phyloP scores from a whole-genome alignment of 2,888 invertebrate genomes.

The Lordiphosa fenestrarum region DNA sequence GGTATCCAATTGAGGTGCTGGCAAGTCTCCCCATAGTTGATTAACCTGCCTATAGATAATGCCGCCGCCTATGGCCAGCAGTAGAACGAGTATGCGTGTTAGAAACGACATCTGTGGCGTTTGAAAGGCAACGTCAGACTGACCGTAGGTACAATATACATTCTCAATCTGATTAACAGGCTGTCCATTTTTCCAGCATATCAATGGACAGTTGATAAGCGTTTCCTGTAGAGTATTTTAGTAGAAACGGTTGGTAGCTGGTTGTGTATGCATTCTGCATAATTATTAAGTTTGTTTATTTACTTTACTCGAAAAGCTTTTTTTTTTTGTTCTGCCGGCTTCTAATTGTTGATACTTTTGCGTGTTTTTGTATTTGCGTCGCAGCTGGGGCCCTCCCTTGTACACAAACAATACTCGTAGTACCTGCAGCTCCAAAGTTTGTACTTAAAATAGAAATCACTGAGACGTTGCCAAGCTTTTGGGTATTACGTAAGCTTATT shows the following conservation, averaged over 20 bases:
- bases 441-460: too few relatives aligned
- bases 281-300: constrained; percentile 15
- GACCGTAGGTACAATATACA: constrained; percentile 4
- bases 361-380: constrained; percentile 2
- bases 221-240: constrained; percentile 6
- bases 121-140: constrained; percentile 18
- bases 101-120: constrained; percentile 51
- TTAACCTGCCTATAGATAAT: constrained; percentile 59
- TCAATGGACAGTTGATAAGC: constrained; percentile 18
- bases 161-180: too few relatives aligned
- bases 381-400: constrained; percentile 1
- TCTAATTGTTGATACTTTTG: constrained; percentile 5
- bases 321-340: constrained; percentile 8
- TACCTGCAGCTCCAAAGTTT: too few relatives aligned
- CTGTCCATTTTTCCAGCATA: constrained; percentile 5
- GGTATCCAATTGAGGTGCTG: constrained; percentile 56
- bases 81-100: constrained; percentile 55
- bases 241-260: constrained; percentile 23
- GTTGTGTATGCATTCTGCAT: neutral
- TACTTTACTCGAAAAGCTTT: constrained; percentile 20
- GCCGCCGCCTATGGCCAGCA: constrained; percentile 61
- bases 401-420: neutral
- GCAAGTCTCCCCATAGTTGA: constrained; percentile 50
- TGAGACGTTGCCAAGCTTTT: too few relatives aligned
- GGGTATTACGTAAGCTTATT: constrained; percentile 9